These are phyloP conservation scores for Autographa gamma DNA, from an alignment of 2,888 invertebrate genomes.

Conservation along the genomic window DNA sequence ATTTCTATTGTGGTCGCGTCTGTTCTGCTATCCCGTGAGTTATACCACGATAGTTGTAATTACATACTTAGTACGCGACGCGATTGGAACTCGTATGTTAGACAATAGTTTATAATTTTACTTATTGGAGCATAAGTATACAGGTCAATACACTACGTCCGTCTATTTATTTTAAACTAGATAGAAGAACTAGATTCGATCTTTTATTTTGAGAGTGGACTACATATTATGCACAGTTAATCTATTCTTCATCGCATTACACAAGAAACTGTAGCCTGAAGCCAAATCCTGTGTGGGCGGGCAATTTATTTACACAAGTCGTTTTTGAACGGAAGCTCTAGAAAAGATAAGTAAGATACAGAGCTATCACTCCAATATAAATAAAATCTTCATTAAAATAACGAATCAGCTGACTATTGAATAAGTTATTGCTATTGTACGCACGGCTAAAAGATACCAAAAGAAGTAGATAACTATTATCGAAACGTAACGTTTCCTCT, in stretches of 20 bases:
- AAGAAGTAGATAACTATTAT: conserved; percentile 23
- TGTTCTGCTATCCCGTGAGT: conserved; percentile 41
- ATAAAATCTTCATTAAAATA: not conserved
- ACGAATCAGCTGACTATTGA: not conserved
- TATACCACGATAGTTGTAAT: conserved; percentile 39
- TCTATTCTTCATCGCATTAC: conserved; percentile 4
- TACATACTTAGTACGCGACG: conserved; percentile 29
- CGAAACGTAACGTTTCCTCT: conserved; percentile 35
- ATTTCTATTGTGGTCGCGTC: conserved; percentile 61
- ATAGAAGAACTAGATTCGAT: not conserved
- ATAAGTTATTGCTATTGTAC: not conserved
- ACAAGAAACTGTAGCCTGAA: conserved; percentile 3
- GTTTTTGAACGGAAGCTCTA: not conserved
- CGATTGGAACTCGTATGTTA: conserved; percentile 25
- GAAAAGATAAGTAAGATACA: not conserved
- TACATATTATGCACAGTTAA: conserved; percentile 4
- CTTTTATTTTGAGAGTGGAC: conserved; percentile 1
- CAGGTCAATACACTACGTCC: not conserved
- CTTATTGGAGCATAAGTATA: conserved; percentile 12
- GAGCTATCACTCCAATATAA: conserved; percentile 2
- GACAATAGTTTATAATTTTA: conserved; percentile 16
- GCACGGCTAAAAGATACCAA: not conserved
- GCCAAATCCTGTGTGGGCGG: not conserved
- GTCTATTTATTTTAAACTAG: not conserved
- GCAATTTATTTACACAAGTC: conserved; percentile 1